These are phyloP conservation scores for Idaea aversata DNA, from an alignment of 2,888 invertebrate genomes.

Conservation along the genomic window DNA sequence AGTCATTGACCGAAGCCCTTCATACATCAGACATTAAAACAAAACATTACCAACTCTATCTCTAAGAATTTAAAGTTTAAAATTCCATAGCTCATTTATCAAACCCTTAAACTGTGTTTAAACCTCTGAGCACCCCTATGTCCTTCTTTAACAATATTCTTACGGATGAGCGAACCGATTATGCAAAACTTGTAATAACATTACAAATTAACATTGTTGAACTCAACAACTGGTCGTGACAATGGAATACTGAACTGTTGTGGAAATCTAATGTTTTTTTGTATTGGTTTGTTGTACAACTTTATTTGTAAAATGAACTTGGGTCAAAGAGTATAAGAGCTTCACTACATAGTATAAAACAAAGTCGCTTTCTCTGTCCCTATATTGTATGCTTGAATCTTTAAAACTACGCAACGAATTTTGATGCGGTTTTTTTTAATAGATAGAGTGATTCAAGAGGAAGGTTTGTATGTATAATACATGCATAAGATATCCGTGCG, in stretches of 20 bases:
- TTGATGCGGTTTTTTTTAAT: no score
- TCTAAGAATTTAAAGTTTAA: slow-evolving; percentile 3
- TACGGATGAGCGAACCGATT: slow-evolving; percentile 61
- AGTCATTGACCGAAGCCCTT: slow-evolving; percentile 46
- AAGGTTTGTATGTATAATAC: no score
- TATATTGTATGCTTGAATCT: no score
- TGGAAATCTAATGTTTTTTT: neutral
- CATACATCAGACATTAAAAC: slow-evolving; percentile 12
- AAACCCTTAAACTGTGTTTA: neutral
- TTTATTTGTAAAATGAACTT: neutral
- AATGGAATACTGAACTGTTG: slow-evolving; percentile 32
- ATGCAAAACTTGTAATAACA: slow-evolving; percentile 58
- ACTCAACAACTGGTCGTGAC: slow-evolving; percentile 22
- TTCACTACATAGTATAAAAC: neutral
- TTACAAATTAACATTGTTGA: slow-evolving; percentile 51
- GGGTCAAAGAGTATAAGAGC: neutral
- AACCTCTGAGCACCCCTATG: slow-evolving; percentile 39
- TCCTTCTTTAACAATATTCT: slow-evolving; percentile 44
- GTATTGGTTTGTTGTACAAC: neutral
- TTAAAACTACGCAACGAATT: no score
- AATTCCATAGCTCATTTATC: neutral
- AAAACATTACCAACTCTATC: slow-evolving; percentile 14
- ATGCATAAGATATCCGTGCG: no score
- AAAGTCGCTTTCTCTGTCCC: no score
- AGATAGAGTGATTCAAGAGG: no score